A percentile compares a stretch with the other conserved stretches of the same genome.
These are phyloP conservation scores for Tridacna crocea DNA, from an alignment of 2,888 invertebrate genomes.

Conservation along the genomic window DNA sequence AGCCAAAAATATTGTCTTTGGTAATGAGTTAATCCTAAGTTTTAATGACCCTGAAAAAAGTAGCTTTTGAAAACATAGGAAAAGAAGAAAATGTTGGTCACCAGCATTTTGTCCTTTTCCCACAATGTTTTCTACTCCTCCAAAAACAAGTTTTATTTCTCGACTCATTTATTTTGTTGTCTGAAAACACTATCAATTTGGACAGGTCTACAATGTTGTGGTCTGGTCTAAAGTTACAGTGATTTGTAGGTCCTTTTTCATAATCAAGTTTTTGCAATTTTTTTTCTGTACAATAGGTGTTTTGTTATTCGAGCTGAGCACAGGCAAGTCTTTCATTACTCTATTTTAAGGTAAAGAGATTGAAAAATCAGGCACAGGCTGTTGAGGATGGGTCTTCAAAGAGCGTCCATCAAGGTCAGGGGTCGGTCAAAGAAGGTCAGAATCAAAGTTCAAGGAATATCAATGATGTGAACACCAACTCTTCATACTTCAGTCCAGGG, in stretches of 20 bases:
- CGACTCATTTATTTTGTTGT: too few relatives aligned
- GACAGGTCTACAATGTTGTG: too few relatives aligned
- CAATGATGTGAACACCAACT: constrained; percentile 32
- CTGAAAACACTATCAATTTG: too few relatives aligned
- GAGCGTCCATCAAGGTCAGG: constrained; percentile 1
- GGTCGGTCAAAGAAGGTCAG: constrained; percentile 5
- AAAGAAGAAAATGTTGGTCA: background rate
- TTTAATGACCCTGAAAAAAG: too few relatives aligned
- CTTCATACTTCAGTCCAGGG: constrained; percentile 44
- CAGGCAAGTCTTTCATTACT: background rate
- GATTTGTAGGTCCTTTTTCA: background rate
- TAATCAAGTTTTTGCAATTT: background rate
- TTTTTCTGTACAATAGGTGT: background rate
- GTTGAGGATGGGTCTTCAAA: background rate
- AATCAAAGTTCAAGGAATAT: constrained; percentile 28
- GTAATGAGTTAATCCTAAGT: too few relatives aligned
- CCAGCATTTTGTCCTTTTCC: background rate
- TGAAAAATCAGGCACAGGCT: constrained; percentile 8
- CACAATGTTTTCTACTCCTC: background rate
- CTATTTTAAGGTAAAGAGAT: constrained; percentile 43
- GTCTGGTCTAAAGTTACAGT: background rate
- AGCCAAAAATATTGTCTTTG: too few relatives aligned
- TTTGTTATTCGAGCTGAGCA: background rate
- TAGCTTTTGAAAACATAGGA: too few relatives aligned
- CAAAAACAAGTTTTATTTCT: too few relatives aligned